phyloP scores from a whole-genome alignment of 2,797 vertebrate genomes.

The Euthynnus affinis region DNA sequence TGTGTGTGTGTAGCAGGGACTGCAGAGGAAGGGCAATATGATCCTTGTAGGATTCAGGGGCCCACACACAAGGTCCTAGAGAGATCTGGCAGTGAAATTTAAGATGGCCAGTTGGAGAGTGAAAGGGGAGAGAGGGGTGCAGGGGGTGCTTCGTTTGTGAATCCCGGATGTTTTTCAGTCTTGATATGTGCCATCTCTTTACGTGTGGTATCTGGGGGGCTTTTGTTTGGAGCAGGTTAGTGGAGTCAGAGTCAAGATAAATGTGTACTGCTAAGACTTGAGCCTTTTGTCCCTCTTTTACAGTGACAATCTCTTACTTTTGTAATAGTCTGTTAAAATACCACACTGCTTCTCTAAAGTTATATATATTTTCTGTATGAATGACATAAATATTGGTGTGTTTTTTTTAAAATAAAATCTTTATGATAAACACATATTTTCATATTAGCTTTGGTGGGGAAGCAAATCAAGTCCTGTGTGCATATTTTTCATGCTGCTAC shows the following conservation, averaged over 20 bases:
- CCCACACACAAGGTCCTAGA: conserved; percentile 82
- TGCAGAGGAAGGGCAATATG: conserved; percentile 83
- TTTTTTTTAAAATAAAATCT: neutral
- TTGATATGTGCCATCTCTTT: conserved; percentile 67
- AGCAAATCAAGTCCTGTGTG: conserved; percentile 79
- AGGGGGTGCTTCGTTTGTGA: conserved; percentile 73
- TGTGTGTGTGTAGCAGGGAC: conserved; percentile 54
- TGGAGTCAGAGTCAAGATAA: conserved; percentile 76
- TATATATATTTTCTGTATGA: neutral
- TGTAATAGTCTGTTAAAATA: neutral
- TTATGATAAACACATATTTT: conserved; percentile 42
- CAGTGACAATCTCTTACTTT: conserved; percentile 2
- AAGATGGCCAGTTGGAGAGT: conserved; percentile 80
- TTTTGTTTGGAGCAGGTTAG: conserved; percentile 64
- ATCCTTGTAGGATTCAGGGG: conserved; percentile 82
- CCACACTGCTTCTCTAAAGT: neutral
- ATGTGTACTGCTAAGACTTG: neutral
- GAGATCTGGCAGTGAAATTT: conserved; percentile 84
- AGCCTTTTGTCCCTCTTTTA: conserved; percentile 27
- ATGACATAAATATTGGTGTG: conserved; percentile 6
- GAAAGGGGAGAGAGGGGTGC: conserved; percentile 39
- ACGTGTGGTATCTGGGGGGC: conserved; percentile 36
- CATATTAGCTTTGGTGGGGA: conserved; percentile 65
- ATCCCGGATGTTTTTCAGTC: conserved; percentile 76
- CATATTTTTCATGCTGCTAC: conserved; percentile 89